These are phyloP conservation scores for Hyperopisus bebe DNA, from an alignment of 2,113 vertebrate genomes.

Conservation along the genomic window DNA sequence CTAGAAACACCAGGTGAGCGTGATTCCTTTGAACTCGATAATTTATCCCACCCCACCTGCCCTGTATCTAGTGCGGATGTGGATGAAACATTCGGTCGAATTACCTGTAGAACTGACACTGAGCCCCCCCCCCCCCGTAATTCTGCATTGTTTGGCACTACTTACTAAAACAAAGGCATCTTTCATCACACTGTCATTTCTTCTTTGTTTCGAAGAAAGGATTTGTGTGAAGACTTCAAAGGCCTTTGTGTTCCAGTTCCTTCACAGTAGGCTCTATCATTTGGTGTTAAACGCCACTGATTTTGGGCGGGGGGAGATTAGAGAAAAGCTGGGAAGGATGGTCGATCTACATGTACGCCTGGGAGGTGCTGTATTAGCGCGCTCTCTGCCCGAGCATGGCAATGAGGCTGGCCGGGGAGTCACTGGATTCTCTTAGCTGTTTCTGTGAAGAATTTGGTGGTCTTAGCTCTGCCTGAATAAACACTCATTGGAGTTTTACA, in stretches of 20 bases:
- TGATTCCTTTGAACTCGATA: neutral
- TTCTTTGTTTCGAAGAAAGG: neutral
- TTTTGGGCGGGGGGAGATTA: neutral
- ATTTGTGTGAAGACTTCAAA: neutral
- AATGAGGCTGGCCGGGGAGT: neutral
- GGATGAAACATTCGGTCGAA: neutral
- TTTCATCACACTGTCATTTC: neutral
- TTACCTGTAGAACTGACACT: neutral
- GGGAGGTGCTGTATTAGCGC: neutral
- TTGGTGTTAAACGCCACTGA: neutral
- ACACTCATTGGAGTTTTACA: no score
- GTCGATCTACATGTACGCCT: neutral
- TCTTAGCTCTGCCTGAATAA: neutral
- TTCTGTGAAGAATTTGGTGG: neutral
- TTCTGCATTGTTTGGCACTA: neutral
- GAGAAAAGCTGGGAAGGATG: neutral
- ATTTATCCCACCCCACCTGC: neutral
- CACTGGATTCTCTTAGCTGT: neutral
- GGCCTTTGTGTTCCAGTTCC: neutral
- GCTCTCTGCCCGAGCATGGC: neutral
- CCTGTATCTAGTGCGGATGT: neutral
- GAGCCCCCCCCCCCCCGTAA: neutral
- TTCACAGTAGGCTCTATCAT: neutral
- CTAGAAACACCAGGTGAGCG: neutral
- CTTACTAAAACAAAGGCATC: constrained; percentile 1